These are phyloP conservation scores for Crocidura indochinensis DNA, from an alignment of 2,797 vertebrate species.

Conservation along the genomic window DNA sequence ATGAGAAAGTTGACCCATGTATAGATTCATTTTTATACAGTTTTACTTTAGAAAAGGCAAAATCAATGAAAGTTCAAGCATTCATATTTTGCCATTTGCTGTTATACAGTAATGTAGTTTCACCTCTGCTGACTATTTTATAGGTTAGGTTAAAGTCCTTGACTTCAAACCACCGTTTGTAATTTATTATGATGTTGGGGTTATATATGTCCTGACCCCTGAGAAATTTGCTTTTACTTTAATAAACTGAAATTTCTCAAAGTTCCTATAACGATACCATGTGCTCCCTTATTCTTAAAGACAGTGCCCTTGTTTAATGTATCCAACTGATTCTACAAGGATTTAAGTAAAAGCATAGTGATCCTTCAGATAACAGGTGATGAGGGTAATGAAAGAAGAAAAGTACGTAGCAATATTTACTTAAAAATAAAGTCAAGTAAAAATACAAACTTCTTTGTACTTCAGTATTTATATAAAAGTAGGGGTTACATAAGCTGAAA, in stretches of 20 bases:
- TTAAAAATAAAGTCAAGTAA: slow-evolving; percentile 61
- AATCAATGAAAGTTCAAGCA: slow-evolving; percentile 50
- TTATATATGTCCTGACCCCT: background rate
- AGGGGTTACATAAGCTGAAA: background rate
- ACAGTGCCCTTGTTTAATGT: slow-evolving; percentile 22
- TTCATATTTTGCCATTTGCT: background rate
- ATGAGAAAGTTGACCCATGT: slow-evolving; percentile 40
- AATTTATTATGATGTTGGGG: slow-evolving; percentile 21
- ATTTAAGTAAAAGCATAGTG: background rate
- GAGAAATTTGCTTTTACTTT: slow-evolving; percentile 71
- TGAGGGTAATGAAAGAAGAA: background rate
- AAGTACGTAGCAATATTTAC: background rate
- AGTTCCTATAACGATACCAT: slow-evolving; percentile 38
- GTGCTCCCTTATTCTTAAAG: background rate
- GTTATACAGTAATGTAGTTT: slow-evolving; percentile 25
- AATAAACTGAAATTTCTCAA: slow-evolving; percentile 53
- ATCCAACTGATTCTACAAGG: background rate
- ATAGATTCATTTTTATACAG: slow-evolving; percentile 51
- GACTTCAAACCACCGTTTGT: background rate
- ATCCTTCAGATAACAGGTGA: background rate
- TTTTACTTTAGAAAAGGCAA: slow-evolving; percentile 44
- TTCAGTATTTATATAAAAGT: slow-evolving; percentile 64
- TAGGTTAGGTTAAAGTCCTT: slow-evolving; percentile 4
- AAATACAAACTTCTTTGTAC: background rate
- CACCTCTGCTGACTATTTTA: slow-evolving; percentile 26